Conservation (phyloP, 2,888 invertebrate genomes). For the Lymantria dispar region DNA sequence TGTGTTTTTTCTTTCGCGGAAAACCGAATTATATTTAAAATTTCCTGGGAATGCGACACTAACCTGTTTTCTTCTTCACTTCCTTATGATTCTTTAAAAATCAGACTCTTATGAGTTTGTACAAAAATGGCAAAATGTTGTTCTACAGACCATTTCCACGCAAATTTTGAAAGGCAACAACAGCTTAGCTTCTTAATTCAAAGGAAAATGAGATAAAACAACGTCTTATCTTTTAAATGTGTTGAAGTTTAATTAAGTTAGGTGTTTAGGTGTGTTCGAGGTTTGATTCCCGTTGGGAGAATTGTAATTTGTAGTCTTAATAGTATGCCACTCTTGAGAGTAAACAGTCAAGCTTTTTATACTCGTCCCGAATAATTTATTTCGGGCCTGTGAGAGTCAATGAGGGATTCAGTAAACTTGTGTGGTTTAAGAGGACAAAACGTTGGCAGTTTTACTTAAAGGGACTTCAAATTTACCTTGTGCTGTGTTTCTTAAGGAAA, state of each 20-base stretch:
- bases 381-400: constrained; percentile 6
- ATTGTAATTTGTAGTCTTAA: constrained; percentile 44
- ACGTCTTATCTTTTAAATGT: constrained; percentile 18
- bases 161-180: neutral
- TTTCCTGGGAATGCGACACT: too few species aligned
- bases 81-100: too few species aligned
- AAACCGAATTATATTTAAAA: too few species aligned
- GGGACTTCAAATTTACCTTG: neutral
- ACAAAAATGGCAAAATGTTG: too few species aligned
- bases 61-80: too few species aligned
- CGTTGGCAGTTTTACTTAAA: neutral
- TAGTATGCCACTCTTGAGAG: constrained; percentile 24
- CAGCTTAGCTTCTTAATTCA: neutral
- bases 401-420: constrained; percentile 8
- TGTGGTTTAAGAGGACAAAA: neutral
- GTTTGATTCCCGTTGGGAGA: constrained; percentile 36
- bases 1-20: too few species aligned
- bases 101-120: too few species aligned
- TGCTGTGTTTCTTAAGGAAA: neutral
- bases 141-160: neutral
- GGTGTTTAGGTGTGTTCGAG: constrained; percentile 33
- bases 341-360: constrained; percentile 13
- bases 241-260: constrained; percentile 47
- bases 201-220: constrained; percentile 7
- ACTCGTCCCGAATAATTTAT: constrained; percentile 20